Evolutionary conservation across 2,888 invertebrate genomes (phyloP).

Genomic region (Agelastica alni): DNA sequence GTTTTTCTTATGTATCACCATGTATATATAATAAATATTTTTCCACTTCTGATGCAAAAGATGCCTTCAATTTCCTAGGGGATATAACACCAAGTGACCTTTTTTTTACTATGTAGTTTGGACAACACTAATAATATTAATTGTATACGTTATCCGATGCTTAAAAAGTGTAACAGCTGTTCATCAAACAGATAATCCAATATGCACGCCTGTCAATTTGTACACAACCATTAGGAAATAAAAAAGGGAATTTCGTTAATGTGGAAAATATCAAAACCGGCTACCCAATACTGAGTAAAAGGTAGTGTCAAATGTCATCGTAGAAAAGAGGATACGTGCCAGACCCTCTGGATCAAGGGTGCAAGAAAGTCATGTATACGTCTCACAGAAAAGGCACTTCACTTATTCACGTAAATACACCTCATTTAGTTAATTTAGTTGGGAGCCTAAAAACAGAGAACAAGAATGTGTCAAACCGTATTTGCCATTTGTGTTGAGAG

Average conservation of each 20-base stretch:
- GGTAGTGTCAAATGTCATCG: constrained; percentile 53
- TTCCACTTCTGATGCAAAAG: too few relatives aligned
- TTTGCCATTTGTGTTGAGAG: constrained; percentile 39
- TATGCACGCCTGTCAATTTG: too few relatives aligned
- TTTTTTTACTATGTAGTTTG: too few relatives aligned
- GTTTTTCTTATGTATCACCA: too few relatives aligned
- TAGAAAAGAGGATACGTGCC: constrained; percentile 42
- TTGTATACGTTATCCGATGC: too few relatives aligned
- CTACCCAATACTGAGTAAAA: constrained; percentile 47
- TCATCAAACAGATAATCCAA: too few relatives aligned
- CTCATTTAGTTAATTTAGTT: constrained; percentile 47
- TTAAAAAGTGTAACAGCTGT: too few relatives aligned
- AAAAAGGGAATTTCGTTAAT: constrained; percentile 6
- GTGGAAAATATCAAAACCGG: constrained; percentile 10
- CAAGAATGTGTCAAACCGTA: constrained; percentile 43
- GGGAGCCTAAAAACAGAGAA: constrained; percentile 26
- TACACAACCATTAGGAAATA: constrained; percentile 13
- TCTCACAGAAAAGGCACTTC: constrained; percentile 49
- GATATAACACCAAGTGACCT: too few relatives aligned
- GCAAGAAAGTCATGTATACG: constrained; percentile 47
- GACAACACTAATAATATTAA: too few relatives aligned
- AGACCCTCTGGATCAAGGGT: constrained; percentile 50
- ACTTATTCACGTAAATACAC: constrained; percentile 52
- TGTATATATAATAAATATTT: too few relatives aligned
- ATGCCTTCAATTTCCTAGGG: too few relatives aligned